Conservation (phyloP, 2,888 invertebrate genomes). For the Nomada goodeniana region DNA sequence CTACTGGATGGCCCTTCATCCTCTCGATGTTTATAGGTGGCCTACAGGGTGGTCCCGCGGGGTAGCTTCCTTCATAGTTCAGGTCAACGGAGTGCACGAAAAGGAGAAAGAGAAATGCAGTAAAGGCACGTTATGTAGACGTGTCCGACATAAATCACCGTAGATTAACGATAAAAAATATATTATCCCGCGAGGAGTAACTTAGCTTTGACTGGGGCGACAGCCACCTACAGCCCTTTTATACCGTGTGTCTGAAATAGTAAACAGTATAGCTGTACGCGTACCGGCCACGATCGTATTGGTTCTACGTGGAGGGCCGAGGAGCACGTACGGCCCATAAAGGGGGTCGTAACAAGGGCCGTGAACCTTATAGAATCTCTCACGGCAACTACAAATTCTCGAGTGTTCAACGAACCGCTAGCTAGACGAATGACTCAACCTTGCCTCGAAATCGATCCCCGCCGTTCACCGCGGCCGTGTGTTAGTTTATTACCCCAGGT, state of each 20-base stretch:
- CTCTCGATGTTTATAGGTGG: constrained; percentile 38
- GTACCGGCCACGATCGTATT: constrained; percentile 54
- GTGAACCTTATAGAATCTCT: constrained; percentile 65
- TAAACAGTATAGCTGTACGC: constrained; percentile 60
- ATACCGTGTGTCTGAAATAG: constrained; percentile 66
- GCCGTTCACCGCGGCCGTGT: background rate
- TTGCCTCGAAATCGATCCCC: constrained; percentile 16
- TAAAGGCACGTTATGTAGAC: constrained; percentile 62
- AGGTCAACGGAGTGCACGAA: constrained; percentile 47
- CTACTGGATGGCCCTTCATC: constrained; percentile 49
- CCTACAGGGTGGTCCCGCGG: constrained; percentile 39
- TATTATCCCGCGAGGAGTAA: constrained; percentile 68
- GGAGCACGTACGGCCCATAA: constrained; percentile 71
- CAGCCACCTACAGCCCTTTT: constrained; percentile 57
- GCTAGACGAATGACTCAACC: constrained; percentile 36
- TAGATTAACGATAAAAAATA: constrained; percentile 77
- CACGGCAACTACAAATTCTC: constrained; percentile 59
- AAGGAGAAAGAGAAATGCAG: constrained; percentile 49
- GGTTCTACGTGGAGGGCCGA: constrained; percentile 56
- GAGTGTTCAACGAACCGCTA: constrained; percentile 37
- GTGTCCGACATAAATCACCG: constrained; percentile 74
- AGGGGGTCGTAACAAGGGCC: constrained; percentile 69
- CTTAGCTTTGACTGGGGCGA: constrained; percentile 48
- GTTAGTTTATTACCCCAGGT: background rate
- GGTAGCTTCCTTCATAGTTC: constrained; percentile 30